Percentiles rank a stretch among this genome's conserved stretches.
Conservation (phyloP, 2,113 vertebrate genomes). For the Riparia riparia region DNA sequence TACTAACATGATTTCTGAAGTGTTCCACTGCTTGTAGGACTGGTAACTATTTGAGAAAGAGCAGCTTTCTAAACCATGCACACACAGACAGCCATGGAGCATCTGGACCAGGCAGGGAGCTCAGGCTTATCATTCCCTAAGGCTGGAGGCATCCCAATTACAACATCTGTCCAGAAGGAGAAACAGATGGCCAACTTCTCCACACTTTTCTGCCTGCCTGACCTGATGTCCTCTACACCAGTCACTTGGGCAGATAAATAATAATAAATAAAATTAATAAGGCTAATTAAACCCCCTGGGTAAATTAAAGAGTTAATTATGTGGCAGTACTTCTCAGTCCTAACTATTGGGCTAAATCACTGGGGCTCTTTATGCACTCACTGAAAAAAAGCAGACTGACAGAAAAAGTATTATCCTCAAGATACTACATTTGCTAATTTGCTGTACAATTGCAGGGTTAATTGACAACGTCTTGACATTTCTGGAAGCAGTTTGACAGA, state of each 20-base stretch:
- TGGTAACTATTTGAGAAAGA: not conserved
- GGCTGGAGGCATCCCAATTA: slow-evolving; percentile 15
- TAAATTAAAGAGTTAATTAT: slow-evolving; percentile 39
- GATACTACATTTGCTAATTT: not conserved
- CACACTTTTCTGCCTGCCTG: not conserved
- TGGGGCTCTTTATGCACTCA: not conserved
- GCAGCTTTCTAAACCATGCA: not conserved
- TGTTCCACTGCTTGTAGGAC: not conserved
- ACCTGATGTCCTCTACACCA: not conserved
- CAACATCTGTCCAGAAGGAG: slow-evolving; percentile 38
- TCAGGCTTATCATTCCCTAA: not conserved
- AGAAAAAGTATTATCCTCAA: not conserved
- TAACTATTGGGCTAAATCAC: not conserved
- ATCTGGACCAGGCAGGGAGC: not conserved
- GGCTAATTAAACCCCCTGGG: not conserved
- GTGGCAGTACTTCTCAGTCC: not conserved
- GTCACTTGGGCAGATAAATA: not conserved
- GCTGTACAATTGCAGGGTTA: slow-evolving; percentile 2
- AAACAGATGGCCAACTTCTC: slow-evolving; percentile 33
- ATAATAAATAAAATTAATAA: slow-evolving; percentile 1
- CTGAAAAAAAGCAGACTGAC: not conserved
- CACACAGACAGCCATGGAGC: not conserved
- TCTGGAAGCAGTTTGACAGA: slow-evolving; percentile 2
- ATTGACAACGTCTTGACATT: not conserved
- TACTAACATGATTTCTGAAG: not conserved